These are phyloP conservation scores for Oligia fasciuncula DNA, from an alignment of 2,888 invertebrate species.

Conservation along the genomic window DNA sequence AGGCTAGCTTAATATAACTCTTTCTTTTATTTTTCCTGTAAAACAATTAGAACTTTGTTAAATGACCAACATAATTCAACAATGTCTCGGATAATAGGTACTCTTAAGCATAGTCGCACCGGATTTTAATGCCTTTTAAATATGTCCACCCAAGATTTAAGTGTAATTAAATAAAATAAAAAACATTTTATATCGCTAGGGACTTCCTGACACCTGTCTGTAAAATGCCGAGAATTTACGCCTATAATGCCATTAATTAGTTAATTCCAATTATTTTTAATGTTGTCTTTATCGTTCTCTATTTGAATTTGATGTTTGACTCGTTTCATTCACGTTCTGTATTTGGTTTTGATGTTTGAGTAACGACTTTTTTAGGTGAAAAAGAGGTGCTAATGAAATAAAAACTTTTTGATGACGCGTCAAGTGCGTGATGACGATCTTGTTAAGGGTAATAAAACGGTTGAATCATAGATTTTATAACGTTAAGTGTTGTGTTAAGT, in stretches of 20 bases:
- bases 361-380: conserved; percentile 55
- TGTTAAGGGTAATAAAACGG: conserved; percentile 43
- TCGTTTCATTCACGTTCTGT: conserved; percentile 65
- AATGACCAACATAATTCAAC: conserved; percentile 43
- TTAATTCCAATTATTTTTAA: conserved; percentile 70
- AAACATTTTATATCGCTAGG: conserved; percentile 55
- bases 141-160: conserved; percentile 62
- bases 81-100: conserved; percentile 40
- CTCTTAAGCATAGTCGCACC: conserved; percentile 46
- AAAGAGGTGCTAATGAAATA: conserved; percentile 46
- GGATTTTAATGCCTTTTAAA: conserved; percentile 59
- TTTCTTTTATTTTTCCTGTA: conserved; percentile 40
- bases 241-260: conserved; percentile 67
- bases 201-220: conserved; percentile 73
- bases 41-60: conserved; percentile 28
- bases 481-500: conserved; percentile 16
- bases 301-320: conserved; percentile 65
- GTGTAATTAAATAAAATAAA: conserved; percentile 70
- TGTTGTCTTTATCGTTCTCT: conserved; percentile 67
- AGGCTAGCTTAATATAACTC: conserved; percentile 12
- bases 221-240: conserved; percentile 69
- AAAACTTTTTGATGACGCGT: conserved; percentile 32
- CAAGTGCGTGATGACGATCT: conserved; percentile 27
- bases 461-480: neutral
- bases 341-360: conserved; percentile 65